These are phyloP conservation scores for Poeciliopsis gracilis DNA, from an alignment of 2,797 vertebrate genomes.

Conservation along the genomic window DNA sequence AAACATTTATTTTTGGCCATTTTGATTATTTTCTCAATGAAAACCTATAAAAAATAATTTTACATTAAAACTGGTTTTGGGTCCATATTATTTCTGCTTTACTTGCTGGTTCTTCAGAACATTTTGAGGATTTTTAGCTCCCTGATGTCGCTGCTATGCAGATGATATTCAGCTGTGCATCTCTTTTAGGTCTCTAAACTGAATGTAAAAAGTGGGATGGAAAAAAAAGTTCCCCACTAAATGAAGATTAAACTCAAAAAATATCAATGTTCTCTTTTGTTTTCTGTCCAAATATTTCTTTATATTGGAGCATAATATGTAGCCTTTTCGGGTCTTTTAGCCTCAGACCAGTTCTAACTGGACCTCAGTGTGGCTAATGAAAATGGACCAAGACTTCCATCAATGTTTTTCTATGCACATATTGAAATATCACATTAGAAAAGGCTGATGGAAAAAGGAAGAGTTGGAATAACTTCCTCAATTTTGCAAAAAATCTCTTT, in stretches of 20 bases:
- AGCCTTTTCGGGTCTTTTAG: not conserved
- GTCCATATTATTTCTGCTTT: not conserved
- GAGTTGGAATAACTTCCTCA: no score
- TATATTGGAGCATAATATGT: not conserved
- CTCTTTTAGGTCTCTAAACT: not conserved
- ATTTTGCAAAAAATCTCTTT: no score
- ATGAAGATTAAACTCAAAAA: not conserved
- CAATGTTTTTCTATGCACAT: no score
- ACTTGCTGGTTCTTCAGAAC: not conserved
- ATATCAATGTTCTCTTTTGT: no score
- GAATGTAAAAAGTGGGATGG: not conserved
- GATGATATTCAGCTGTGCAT: not conserved
- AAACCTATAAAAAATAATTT: not conserved
- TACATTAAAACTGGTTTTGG: not conserved
- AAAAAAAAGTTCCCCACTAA: not conserved
- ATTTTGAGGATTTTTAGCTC: not conserved
- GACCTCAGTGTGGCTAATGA: not conserved
- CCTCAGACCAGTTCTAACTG: not conserved
- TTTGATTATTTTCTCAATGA: not conserved
- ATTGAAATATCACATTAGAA: no score
- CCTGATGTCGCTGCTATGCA: not conserved
- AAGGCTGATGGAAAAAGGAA: no score
- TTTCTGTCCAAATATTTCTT: no score
- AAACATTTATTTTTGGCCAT: not conserved
- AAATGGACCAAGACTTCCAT: not conserved